These are phyloP conservation scores for Zygothrica quintamaculata DNA, from an alignment of 2,888 invertebrate genomes.

Conservation along the genomic window DNA sequence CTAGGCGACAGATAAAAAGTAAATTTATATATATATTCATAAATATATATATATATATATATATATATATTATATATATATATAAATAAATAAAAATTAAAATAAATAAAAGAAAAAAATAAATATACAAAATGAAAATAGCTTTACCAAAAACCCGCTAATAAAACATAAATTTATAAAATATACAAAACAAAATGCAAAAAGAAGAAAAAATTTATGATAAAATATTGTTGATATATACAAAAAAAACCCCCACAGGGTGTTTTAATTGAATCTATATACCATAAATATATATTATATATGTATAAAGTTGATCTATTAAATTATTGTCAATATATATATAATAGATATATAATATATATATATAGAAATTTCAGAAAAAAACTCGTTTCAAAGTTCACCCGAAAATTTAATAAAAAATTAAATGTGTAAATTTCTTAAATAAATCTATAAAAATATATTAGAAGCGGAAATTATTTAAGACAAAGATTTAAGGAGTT, in stretches of 20 bases:
- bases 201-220: not conserved
- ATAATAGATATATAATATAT: no score
- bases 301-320: no score
- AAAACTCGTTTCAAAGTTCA: slow-evolving; percentile 16
- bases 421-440: slow-evolving; percentile 52
- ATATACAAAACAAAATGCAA: slow-evolving; percentile 5
- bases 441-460: no score
- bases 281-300: no score
- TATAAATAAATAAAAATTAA: no score
- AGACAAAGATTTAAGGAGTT: no score
- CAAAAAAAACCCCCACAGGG: slow-evolving; percentile 21
- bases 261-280: no score
- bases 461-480: no score
- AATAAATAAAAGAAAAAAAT: no score
- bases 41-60: no score
- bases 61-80: no score
- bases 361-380: not conserved
- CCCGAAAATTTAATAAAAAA: slow-evolving; percentile 45
- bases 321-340: no score
- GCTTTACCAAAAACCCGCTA: slow-evolving; percentile 55
- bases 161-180: slow-evolving; percentile 54
- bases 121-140: slow-evolving; percentile 29
- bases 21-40: slow-evolving; percentile 20
- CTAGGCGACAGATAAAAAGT: slow-evolving; percentile 56
- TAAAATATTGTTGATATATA: not conserved